Evolutionary conservation across 37 sponge, comb jelly and placozoan genomes (phyloP).

Genomic region (Cladorhizidae sp.): DNA sequence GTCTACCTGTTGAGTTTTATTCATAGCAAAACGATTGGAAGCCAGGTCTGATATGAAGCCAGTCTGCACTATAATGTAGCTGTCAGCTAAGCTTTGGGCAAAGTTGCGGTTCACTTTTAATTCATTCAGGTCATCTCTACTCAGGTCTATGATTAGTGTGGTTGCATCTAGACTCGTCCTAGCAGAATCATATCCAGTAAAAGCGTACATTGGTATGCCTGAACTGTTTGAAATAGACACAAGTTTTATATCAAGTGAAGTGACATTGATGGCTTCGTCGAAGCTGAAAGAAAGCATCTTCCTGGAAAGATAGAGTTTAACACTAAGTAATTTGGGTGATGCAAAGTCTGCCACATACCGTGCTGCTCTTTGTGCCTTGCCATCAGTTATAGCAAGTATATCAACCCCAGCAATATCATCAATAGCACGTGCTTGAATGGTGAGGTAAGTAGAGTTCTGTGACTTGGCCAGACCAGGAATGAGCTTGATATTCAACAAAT

Average conservation of each 20-base stretch:
- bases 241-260: slow-evolving; percentile 29
- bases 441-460: slow-evolving; percentile 67
- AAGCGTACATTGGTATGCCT: not conserved
- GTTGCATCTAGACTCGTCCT: slow-evolving; percentile 60
- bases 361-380: slow-evolving; percentile 72
- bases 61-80: slow-evolving; percentile 47
- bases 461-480: slow-evolving; percentile 66
- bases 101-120: slow-evolving; percentile 56
- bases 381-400: slow-evolving; percentile 92
- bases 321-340: slow-evolving; percentile 47
- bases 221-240: slow-evolving; percentile 32
- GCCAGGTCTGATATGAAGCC: slow-evolving; percentile 68
- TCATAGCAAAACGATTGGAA: slow-evolving; percentile 30
- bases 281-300: slow-evolving; percentile 63
- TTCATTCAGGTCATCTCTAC: slow-evolving; percentile 46
- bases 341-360: slow-evolving; percentile 67
- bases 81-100: slow-evolving; percentile 47
- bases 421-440: slow-evolving; percentile 91
- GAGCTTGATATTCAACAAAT: slow-evolving; percentile 76
- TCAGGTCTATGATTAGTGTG: slow-evolving; percentile 46
- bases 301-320: slow-evolving; percentile 61
- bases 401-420: slow-evolving; percentile 84
- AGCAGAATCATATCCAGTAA: slow-evolving; percentile 32
- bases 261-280: slow-evolving; percentile 75
- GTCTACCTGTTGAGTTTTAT: not conserved